A percentile compares a stretch with the other conserved stretches of the same genome.
Evolutionary conservation across 2,113 vertebrate species (phyloP).

Genomic region (Anguilla rostrata): DNA sequence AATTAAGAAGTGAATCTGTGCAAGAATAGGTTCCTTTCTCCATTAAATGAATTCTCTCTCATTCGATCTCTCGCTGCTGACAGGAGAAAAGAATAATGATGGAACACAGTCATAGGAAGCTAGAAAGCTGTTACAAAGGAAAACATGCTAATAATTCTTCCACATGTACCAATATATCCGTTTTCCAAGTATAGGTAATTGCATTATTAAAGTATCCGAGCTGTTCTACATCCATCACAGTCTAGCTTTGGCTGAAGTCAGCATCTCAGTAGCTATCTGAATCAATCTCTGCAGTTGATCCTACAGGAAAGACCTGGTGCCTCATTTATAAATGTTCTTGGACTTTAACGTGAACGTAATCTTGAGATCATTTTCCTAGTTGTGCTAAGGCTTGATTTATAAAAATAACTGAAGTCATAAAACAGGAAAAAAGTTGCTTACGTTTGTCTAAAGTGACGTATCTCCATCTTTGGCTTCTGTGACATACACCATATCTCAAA

Average conservation of each 20-base stretch:
- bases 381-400: too few species aligned
- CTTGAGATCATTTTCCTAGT: too few species aligned
- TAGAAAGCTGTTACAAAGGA: background rate
- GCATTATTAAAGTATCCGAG: background rate
- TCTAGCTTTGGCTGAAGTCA: background rate
- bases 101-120: background rate
- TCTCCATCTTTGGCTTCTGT: too few species aligned
- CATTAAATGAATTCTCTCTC: conserved; percentile 50
- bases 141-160: background rate
- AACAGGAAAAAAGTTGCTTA: too few species aligned
- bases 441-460: too few species aligned
- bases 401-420: too few species aligned
- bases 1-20: conserved; percentile 32
- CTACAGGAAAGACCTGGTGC: too few species aligned
- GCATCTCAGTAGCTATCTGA: too few species aligned
- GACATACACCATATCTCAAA: too few species aligned
- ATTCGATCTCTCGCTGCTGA: background rate
- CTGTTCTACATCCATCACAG: background rate
- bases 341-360: too few species aligned
- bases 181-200: background rate
- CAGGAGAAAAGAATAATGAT: background rate
- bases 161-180: background rate
- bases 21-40: conserved; percentile 47
- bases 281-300: too few species aligned
- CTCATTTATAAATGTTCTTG: too few species aligned